Evolutionary conservation across 2,888 invertebrate species (phyloP), one percentile per base, ranked within the genome.

Genomic region (Eupithecia inturbata): DNA sequence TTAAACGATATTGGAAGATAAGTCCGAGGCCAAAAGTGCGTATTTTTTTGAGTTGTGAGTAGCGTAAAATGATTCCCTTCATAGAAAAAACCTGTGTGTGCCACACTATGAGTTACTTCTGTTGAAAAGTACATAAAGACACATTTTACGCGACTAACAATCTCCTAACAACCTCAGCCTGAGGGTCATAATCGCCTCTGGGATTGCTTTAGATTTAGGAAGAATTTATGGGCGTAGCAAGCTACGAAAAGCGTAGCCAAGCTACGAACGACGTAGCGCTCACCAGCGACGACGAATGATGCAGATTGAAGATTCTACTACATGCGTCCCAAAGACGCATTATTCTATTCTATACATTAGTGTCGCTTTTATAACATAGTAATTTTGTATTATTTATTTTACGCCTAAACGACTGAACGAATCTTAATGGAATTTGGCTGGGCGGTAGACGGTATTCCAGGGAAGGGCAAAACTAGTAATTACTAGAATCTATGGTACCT

Each of bases 191-290:
- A 45, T 45, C 45, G 12, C n/a, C 49, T 49, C 7, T 9, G 45
- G 9, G n/a, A n/a, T 49, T 9, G 36, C 7, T 9, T 9, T 9
- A 36, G 9, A 7, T 12, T n/a, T 9, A n/a, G 49, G 9, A 49
- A n/a, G 6, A 9, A 49, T 7, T n/a, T n/a, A 16, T 19, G 5
- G 12, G 7, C 31, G 31, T 62, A 62, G 31, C 31, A 62, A 31
- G 31, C 28, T 62, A 62, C 62, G 62, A 62, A 19, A 26, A 62
- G 60, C 31, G 26, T 45, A 67, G 28, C 53, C 1, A 67, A n/a
- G 49, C 49, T 49, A 49, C 49, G 19, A 49, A n/a, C n/a, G n/a
- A 9, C 22, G 53, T 57, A 12, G 12, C 12, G 26, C 53, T 4
- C 12, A 57, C 22, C 26, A 26, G 10, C 22, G 53, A 45, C 7